Evolutionary conservation across 2,888 invertebrate species (phyloP), one percentile per base, ranked within the genome.

Genomic region (Clanis bilineata): DNA sequence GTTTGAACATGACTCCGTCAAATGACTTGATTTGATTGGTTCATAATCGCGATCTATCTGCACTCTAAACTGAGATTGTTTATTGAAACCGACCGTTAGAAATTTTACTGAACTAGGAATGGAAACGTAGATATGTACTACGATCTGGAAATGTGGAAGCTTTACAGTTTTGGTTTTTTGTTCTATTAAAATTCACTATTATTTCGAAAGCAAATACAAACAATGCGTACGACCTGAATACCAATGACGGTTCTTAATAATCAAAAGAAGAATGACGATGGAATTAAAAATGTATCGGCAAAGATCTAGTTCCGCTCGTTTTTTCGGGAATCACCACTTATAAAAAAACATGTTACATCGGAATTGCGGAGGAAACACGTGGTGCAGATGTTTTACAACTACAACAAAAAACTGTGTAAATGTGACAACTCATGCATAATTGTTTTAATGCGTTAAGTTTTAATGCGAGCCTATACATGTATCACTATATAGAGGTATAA

Each of bases 291-390:
- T 74, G 70, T 70, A 67, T 65, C 67, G 68, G 63, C 66, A 64
- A 67, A 61, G 58, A 65, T 70, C 65, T 61, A 63, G 68, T 77
- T 83, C 81, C 83, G 78, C 64, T 76, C 64, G 69, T 67, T 74
- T 45, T 75, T 80, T 74, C 70, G 69, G 80, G 77, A 81, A 82
- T 44, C 55, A 22, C 59, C 44, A 22, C 22, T 28, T 51, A 32
- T 51, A 32, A 32, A 51, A 47, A 15, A 51, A 22, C n/a, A 22
- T 54, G 56, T 36, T 44, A 59, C 56, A 44, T 70, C 64, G 47
- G 60, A 67, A 74, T 71, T 58, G 44, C 44, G 36, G 64, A 65
- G 66, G 68, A 68, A 70, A 71, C 71, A 71, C 66, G 64, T 71
- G 67, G 66, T 68, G 65, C 51, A 7, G 18, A 25, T 18, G 25